Conservation (phyloP, 37 sponge, comb jelly and placozoan genomes). For the Diacarnus erythraeanus region DNA sequence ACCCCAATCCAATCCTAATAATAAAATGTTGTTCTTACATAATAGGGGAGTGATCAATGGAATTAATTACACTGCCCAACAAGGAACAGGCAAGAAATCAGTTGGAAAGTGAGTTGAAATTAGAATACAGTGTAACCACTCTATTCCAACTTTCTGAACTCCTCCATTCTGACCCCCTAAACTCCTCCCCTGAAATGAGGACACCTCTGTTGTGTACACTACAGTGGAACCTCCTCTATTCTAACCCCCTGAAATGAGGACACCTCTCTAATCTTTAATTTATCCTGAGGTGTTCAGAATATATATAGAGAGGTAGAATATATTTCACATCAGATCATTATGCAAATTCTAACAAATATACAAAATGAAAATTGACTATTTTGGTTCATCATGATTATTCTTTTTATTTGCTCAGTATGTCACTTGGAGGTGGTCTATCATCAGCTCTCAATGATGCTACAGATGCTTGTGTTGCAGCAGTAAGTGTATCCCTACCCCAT, state of each 20-base stretch:
- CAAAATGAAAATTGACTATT: neutral
- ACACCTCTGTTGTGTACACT: too few relatives aligned
- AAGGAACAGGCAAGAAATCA: slow-evolving; percentile 30
- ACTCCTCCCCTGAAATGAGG: too few relatives aligned
- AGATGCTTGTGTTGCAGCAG: slow-evolving; percentile 53
- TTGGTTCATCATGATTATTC: neutral
- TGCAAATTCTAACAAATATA: too few relatives aligned
- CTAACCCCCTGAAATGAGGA: too few relatives aligned
- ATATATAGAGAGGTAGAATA: too few relatives aligned
- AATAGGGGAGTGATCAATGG: slow-evolving; percentile 67
- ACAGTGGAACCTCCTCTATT: too few relatives aligned
- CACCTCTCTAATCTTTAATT: too few relatives aligned
- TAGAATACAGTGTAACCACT: neutral
- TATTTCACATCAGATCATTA: neutral
- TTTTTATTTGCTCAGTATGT: slow-evolving; percentile 64
- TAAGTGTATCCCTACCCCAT: slow-evolving; percentile 29
- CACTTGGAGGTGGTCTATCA: slow-evolving; percentile 69
- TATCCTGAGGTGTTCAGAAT: too few relatives aligned
- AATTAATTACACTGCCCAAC: slow-evolving; percentile 28
- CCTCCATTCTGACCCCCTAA: too few relatives aligned
- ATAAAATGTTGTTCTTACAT: too few relatives aligned
- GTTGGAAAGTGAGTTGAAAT: slow-evolving; percentile 51
- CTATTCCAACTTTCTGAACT: neutral
- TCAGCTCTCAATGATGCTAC: slow-evolving; percentile 60
- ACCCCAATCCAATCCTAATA: too few relatives aligned